Conservation (phyloP, 1,140 invertebrate species). For the Calephelis nemesis region DNA sequence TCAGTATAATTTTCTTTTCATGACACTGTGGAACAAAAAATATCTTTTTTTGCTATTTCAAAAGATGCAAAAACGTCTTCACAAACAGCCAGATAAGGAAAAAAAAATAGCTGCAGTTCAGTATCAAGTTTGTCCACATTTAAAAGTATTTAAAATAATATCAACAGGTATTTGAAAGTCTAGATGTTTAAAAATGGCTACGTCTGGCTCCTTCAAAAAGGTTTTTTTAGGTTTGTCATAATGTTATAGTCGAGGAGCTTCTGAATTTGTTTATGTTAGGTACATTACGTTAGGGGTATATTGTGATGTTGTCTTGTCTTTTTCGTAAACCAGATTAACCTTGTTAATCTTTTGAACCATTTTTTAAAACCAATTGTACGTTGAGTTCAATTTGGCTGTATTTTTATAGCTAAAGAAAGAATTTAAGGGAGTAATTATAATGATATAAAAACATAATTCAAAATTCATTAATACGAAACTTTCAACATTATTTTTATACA, state of each 20-base stretch:
- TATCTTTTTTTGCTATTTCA: neutral
- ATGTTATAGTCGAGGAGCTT: slow-evolving; percentile 30
- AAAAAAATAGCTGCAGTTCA: slow-evolving; percentile 12
- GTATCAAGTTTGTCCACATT: slow-evolving; percentile 19
- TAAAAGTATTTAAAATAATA: slow-evolving; percentile 24
- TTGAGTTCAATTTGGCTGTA: no score
- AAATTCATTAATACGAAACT: no score
- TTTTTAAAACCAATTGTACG: no score
- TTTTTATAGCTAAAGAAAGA: no score
- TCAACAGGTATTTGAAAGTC: slow-evolving; percentile 29
- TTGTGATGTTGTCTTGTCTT: no score
- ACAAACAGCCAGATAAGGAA: slow-evolving; percentile 9
- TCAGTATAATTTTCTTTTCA: no score
- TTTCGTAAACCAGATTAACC: no score
- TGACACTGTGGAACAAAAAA: neutral
- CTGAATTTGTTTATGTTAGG: neutral
- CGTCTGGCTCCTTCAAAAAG: slow-evolving; percentile 31
- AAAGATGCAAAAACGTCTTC: slow-evolving; percentile 2
- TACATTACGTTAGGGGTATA: no score
- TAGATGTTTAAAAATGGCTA: slow-evolving; percentile 24
- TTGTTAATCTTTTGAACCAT: no score
- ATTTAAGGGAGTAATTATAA: no score
- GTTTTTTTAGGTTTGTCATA: slow-evolving; percentile 32
- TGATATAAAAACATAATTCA: no score
- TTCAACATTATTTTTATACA: no score